Percentiles rank a stretch among this genome's conserved stretches.
phyloP scores from a whole-genome alignment of 2,113 vertebrate species.

The Otolemur garnettii region DNA sequence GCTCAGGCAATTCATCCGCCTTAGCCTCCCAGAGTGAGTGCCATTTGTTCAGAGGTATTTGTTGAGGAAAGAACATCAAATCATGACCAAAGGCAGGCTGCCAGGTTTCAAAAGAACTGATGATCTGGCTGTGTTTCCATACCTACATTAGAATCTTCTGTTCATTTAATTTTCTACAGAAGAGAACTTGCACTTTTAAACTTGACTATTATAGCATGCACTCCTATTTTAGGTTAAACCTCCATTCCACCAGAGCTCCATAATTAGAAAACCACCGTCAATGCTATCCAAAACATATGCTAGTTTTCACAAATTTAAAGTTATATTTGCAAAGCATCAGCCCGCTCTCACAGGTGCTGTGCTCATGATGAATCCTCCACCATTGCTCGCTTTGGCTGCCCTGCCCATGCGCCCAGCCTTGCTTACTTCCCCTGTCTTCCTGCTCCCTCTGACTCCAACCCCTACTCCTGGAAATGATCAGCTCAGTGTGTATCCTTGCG shows the following conservation, averaged over 20 bases:
- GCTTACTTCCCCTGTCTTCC: background rate
- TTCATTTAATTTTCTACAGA: slow-evolving; percentile 41
- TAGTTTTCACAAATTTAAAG: slow-evolving; percentile 49
- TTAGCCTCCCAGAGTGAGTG: background rate
- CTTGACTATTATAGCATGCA: background rate
- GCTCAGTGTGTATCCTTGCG: background rate
- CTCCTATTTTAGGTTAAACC: slow-evolving; percentile 13
- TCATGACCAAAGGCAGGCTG: background rate
- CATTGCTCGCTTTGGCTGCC: background rate
- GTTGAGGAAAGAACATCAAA: slow-evolving; percentile 26
- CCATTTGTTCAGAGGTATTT: slow-evolving; percentile 32
- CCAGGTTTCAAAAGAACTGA: slow-evolving; percentile 45
- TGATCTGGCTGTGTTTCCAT: slow-evolving; percentile 47
- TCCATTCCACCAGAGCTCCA: background rate
- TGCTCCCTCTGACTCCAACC: no score
- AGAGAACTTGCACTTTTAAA: slow-evolving; percentile 41
- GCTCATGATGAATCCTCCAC: background rate
- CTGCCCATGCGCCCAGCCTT: background rate
- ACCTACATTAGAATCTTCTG: slow-evolving; percentile 47
- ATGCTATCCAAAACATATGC: background rate
- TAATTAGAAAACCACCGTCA: slow-evolving; percentile 52
- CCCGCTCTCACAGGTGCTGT: background rate
- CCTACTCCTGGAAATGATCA: background rate
- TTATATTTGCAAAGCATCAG: slow-evolving; percentile 48
- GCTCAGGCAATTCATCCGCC: no score